A percentile compares a stretch with the other conserved stretches of the same genome.
phyloP scores from a whole-genome alignment of 2,113 vertebrate species.

The Gulo gulo region DNA sequence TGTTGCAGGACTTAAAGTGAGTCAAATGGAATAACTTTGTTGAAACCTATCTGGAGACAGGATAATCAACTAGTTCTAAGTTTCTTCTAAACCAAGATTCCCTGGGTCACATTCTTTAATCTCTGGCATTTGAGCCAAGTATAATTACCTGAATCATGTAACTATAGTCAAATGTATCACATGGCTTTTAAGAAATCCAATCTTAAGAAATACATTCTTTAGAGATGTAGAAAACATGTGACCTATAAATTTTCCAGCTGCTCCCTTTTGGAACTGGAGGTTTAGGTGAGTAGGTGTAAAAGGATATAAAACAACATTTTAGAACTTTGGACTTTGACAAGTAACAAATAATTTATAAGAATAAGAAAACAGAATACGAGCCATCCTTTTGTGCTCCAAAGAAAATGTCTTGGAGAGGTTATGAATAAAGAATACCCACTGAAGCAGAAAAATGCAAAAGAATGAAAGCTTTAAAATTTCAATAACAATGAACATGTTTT shows the following conservation, averaged over 20 bases:
- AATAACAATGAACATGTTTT: neutral
- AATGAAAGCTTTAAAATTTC: neutral
- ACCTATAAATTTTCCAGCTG: neutral
- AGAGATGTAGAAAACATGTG: neutral
- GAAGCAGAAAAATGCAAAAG: constrained; percentile 17
- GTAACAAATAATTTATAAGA: neutral
- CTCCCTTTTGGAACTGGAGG: neutral
- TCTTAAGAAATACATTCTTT: neutral
- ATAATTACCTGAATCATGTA: neutral
- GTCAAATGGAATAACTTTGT: neutral
- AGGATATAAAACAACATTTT: neutral
- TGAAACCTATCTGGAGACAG: neutral
- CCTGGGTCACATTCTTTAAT: neutral
- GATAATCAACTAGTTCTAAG: neutral
- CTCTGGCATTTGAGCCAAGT: neutral
- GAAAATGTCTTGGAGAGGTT: neutral
- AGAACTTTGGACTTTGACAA: neutral
- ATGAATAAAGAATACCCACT: neutral
- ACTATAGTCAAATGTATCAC: neutral
- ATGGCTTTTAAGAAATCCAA: neutral
- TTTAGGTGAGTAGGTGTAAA: neutral
- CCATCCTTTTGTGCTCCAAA: neutral
- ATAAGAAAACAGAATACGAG: neutral
- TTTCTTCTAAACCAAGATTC: neutral
- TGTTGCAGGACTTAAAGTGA: neutral